These are phyloP conservation scores for Physocephala rufipes DNA, from an alignment of 2,888 invertebrate genomes.

Conservation along the genomic window DNA sequence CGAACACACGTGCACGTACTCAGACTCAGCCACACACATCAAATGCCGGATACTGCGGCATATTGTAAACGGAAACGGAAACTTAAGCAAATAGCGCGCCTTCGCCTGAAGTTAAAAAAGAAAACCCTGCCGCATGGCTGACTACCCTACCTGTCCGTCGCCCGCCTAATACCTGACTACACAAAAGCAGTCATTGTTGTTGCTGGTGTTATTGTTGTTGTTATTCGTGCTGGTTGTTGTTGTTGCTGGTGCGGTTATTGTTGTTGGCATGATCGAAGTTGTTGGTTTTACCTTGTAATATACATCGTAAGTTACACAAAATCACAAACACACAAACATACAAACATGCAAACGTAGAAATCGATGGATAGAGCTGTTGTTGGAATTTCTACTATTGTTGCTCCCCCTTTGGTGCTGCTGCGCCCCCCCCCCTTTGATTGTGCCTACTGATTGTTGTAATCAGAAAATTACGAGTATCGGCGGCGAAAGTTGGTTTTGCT, in stretches of 20 bases:
- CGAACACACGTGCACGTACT: neutral
- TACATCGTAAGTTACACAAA: too few species aligned
- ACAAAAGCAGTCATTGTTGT: neutral
- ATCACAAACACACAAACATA: too few species aligned
- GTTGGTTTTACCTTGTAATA: neutral
- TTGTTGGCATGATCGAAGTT: neutral
- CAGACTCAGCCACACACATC: too few species aligned
- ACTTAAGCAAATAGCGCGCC: constrained; percentile 19
- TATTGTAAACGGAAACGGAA: constrained; percentile 35
- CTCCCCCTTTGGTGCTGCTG: neutral
- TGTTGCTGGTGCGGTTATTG: neutral
- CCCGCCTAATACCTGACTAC: neutral
- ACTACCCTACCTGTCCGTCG: neutral
- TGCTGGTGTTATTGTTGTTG: neutral
- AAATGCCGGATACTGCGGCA: constrained; percentile 24
- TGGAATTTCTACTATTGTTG: neutral
- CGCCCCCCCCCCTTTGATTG: neutral
- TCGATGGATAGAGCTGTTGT: neutral
- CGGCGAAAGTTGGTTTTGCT: constrained; percentile 22
- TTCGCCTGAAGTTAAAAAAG: neutral
- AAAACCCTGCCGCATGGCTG: neutral
- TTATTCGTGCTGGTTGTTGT: neutral
- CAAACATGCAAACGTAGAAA: too few species aligned
- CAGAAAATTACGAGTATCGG: constrained; percentile 27
- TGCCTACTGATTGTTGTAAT: constrained; percentile 25